Evolutionary conservation across 23 tunicate genomes (phyloP).

Genomic region (Phallusia fumigata): DNA sequence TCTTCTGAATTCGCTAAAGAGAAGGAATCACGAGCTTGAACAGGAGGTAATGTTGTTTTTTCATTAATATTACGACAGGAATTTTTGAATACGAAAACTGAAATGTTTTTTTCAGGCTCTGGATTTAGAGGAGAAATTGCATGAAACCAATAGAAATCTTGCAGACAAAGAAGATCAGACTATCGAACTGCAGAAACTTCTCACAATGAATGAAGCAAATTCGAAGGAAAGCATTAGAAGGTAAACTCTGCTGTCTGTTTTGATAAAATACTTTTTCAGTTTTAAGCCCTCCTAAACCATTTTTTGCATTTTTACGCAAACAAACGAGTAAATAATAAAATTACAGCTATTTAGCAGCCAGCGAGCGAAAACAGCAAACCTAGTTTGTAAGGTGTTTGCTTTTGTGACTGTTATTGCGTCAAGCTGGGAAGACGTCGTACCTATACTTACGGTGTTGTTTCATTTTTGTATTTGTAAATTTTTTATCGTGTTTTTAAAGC

Average conservation of each 20-base stretch:
- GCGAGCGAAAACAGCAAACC: too few species aligned
- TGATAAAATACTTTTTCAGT: neutral
- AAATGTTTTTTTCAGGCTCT: neutral
- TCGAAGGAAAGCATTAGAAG: conserved; percentile 41
- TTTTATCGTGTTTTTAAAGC: conserved; percentile 3
- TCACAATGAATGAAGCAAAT: conserved; percentile 27
- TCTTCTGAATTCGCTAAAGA: neutral
- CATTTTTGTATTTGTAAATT: neutral
- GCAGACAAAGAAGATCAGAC: conserved; percentile 7
- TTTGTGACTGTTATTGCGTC: too few species aligned
- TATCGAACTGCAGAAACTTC: conserved; percentile 12
- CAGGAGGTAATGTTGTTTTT: neutral
- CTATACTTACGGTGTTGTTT: too few species aligned
- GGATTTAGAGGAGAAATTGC: conserved; percentile 9
- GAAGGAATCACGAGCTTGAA: neutral
- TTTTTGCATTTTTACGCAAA: too few species aligned
- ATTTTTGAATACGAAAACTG: neutral
- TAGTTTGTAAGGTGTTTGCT: too few species aligned
- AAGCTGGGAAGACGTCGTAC: too few species aligned
- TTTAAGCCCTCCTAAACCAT: neutral
- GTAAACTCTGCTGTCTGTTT: too few species aligned
- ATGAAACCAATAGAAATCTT: neutral
- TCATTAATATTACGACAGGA: neutral
- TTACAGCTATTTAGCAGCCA: too few species aligned
- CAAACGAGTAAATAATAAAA: too few species aligned